phyloP scores from a whole-genome alignment of 2,888 invertebrate species.

The Helicoverpa assulta region DNA sequence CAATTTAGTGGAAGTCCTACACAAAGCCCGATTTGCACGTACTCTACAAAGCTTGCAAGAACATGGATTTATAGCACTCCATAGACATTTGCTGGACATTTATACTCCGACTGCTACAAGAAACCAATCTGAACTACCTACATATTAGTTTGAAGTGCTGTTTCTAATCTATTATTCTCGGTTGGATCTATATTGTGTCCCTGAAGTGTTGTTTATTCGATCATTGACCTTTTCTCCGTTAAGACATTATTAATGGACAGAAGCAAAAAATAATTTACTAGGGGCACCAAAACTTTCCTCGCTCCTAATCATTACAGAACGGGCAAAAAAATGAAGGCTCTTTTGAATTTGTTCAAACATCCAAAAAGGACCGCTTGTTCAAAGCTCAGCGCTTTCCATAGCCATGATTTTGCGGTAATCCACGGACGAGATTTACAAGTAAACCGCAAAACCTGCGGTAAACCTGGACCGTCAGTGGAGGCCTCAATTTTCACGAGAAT shows the following conservation, averaged over 20 bases:
- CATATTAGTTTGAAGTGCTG: neutral
- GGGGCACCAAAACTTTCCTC: neutral
- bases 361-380: neutral
- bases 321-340: neutral
- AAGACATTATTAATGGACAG: neutral
- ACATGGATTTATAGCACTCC: conserved; percentile 1
- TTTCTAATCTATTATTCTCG: neutral
- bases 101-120: neutral
- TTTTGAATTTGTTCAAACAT: conserved; percentile 1
- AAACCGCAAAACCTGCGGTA: neutral
- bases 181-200: neutral
- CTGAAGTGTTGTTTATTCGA: neutral
- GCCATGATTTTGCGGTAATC: neutral
- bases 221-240: neutral
- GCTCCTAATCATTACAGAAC: neutral
- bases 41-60: conserved; percentile 1
- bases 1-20: neutral
- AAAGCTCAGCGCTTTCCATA: neutral
- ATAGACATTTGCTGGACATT: neutral
- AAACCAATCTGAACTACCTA: neutral
- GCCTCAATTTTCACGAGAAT: conserved; percentile 7
- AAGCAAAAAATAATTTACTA: neutral
- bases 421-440: conserved; percentile 1
- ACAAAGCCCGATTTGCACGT: neutral
- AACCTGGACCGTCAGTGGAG: neutral